Percentiles rank a stretch among this genome's conserved stretches.
Evolutionary conservation across 2,113 vertebrate species (phyloP).

Genomic region (Chascanopsetta lugubris): DNA sequence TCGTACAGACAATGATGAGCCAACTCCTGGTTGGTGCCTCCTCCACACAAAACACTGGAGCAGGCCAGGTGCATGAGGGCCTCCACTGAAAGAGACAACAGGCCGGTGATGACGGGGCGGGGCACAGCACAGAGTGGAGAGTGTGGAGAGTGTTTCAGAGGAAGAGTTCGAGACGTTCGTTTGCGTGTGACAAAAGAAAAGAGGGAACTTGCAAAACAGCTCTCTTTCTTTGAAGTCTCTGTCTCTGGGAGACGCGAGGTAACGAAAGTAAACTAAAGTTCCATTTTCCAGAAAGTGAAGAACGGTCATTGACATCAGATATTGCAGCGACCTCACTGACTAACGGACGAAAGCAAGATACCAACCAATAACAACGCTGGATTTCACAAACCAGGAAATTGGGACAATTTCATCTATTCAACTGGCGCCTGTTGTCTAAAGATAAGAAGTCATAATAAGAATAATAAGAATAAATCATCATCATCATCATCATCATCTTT

Average conservation of each 20-base stretch:
- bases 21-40: conserved; percentile 97
- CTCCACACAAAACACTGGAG: conserved; percentile 92
- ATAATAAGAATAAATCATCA: too few relatives aligned
- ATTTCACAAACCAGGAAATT: conserved; percentile 5
- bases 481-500: neutral
- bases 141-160: neutral
- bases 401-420: too few relatives aligned
- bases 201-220: too few relatives aligned
- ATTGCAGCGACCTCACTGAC: neutral
- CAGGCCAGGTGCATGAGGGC: conserved; percentile 93
- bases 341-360: neutral
- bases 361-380: neutral
- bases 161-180: too few relatives aligned
- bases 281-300: too few relatives aligned
- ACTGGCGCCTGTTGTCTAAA: too few relatives aligned
- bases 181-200: too few relatives aligned
- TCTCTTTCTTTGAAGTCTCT: too few relatives aligned
- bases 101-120: neutral
- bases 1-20: conserved; percentile 92
- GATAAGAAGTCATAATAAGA: too few relatives aligned
- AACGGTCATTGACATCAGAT: too few relatives aligned
- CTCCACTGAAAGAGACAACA: conserved; percentile 83
- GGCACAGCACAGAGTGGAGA: neutral
- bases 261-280: too few relatives aligned
- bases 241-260: too few relatives aligned